These are phyloP conservation scores for Yasuhikotakia modesta DNA, from an alignment of 2,797 vertebrate species.

Conservation along the genomic window DNA sequence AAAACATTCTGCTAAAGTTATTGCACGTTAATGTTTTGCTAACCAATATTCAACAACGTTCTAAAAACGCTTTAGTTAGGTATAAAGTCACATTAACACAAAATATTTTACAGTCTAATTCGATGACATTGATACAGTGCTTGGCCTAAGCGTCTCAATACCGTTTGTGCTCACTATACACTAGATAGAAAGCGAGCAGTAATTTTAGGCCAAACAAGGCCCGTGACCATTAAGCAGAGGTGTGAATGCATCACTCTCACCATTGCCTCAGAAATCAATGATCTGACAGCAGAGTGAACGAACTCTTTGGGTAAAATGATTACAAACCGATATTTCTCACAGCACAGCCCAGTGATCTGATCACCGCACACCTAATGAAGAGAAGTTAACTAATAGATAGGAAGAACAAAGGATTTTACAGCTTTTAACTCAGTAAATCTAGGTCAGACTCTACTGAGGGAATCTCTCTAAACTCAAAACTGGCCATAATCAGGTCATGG, in stretches of 20 bases:
- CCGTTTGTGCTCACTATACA: too few species aligned
- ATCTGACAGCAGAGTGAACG: slow-evolving; percentile 1
- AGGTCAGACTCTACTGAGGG: slow-evolving; percentile 24
- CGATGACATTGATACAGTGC: too few species aligned
- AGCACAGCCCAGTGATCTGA: not conserved
- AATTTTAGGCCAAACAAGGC: not conserved
- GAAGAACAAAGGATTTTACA: slow-evolving; percentile 11
- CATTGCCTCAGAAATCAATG: slow-evolving; percentile 12
- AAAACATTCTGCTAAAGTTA: too few species aligned
- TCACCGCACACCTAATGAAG: slow-evolving; percentile 25
- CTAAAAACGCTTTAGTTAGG: too few species aligned
- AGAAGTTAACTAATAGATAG: slow-evolving; percentile 16
- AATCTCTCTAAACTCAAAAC: slow-evolving; percentile 40
- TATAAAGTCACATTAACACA: too few species aligned
- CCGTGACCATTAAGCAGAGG: not conserved
- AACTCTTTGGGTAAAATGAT: slow-evolving; percentile 10
- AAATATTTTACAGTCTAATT: too few species aligned
- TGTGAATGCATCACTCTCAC: not conserved
- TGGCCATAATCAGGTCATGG: slow-evolving; percentile 33
- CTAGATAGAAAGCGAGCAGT: too few species aligned
- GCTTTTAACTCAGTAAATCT: not conserved
- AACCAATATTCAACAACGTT: too few species aligned
- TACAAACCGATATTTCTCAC: slow-evolving; percentile 6
- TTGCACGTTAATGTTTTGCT: too few species aligned
- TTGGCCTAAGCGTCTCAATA: too few species aligned